Evolutionary conservation across 2,113 vertebrate genomes (phyloP).

Genomic region (Festucalex cinctus): DNA sequence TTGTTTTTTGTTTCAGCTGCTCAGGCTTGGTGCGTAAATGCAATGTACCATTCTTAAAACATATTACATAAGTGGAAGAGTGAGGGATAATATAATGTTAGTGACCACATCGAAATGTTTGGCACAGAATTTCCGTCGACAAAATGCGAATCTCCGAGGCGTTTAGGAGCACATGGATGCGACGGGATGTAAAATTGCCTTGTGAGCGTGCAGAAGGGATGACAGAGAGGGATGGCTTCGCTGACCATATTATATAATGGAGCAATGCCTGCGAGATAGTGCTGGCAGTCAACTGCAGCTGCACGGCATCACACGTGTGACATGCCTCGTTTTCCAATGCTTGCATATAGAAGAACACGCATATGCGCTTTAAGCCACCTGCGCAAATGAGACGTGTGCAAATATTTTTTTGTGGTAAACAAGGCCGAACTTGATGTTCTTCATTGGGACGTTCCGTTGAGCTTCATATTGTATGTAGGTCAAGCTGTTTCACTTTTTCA

Average conservation of each 20-base stretch:
- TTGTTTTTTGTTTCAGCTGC: neutral
- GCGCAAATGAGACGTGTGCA: neutral
- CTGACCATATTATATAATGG: neutral
- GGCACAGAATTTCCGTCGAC: neutral
- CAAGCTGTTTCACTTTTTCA: too few species aligned
- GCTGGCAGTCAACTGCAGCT: constrained; percentile 1
- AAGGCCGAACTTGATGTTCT: neutral
- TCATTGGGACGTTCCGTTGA: too few species aligned
- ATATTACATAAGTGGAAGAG: neutral
- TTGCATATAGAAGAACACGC: neutral
- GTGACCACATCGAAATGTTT: neutral
- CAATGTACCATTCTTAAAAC: neutral
- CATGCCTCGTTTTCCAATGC: neutral
- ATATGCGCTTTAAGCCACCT: neutral
- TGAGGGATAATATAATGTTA: neutral
- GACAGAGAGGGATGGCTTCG: neutral
- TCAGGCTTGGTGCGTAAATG: neutral
- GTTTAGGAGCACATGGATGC: neutral
- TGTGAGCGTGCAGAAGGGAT: neutral
- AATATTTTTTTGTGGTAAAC: neutral
- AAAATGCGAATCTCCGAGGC: neutral
- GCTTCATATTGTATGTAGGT: too few species aligned
- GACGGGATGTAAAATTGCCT: neutral
- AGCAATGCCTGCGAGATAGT: neutral
- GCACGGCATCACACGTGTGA: constrained; percentile 9